These are phyloP conservation scores for Andrena chrysosceles DNA, from an alignment of 2,888 invertebrate species.

Conservation along the genomic window DNA sequence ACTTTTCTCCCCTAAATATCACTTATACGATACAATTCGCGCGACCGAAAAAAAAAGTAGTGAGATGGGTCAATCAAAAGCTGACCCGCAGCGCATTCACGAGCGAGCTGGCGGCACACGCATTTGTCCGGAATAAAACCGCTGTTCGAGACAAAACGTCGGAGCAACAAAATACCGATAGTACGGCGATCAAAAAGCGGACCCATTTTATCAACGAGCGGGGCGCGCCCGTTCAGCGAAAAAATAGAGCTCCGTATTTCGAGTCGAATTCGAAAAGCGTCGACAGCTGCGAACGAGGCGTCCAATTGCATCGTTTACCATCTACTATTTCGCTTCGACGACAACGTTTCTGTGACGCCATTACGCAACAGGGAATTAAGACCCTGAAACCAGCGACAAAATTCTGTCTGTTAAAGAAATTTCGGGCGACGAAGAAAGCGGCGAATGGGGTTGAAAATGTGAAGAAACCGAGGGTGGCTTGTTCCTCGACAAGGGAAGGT, in stretches of 20 bases:
- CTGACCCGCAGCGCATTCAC: slow-evolving; percentile 29
- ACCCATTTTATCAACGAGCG: slow-evolving; percentile 35
- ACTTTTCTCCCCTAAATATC: slow-evolving; percentile 21
- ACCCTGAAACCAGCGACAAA: slow-evolving; percentile 42
- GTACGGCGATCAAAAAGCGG: slow-evolving; percentile 41
- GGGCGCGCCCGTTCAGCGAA: neutral
- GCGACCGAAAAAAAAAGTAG: neutral
- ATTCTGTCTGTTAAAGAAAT: slow-evolving; percentile 54
- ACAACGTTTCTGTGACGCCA: slow-evolving; percentile 32
- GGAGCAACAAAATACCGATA: slow-evolving; percentile 44
- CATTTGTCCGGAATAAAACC: slow-evolving; percentile 37
- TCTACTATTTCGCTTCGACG: slow-evolving; percentile 7
- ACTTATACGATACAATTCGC: slow-evolving; percentile 3
- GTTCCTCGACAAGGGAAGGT: slow-evolving; percentile 1
- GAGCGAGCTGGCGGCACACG: slow-evolving; percentile 1
- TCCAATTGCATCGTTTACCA: slow-evolving; percentile 23
- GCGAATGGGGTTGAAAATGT: slow-evolving; percentile 27
- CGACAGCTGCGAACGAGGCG: slow-evolving; percentile 32
- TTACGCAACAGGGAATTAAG: slow-evolving; percentile 63
- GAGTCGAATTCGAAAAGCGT: slow-evolving; percentile 5
- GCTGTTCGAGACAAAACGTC: slow-evolving; percentile 40
- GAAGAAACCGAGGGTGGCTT: slow-evolving; percentile 2
- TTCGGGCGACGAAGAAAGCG: slow-evolving; percentile 19
- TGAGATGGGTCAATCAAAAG: slow-evolving; percentile 27
- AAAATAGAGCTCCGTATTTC: neutral